phyloP scores from a whole-genome alignment of 2,113 vertebrate species.

The Crypturellus undulatus region DNA sequence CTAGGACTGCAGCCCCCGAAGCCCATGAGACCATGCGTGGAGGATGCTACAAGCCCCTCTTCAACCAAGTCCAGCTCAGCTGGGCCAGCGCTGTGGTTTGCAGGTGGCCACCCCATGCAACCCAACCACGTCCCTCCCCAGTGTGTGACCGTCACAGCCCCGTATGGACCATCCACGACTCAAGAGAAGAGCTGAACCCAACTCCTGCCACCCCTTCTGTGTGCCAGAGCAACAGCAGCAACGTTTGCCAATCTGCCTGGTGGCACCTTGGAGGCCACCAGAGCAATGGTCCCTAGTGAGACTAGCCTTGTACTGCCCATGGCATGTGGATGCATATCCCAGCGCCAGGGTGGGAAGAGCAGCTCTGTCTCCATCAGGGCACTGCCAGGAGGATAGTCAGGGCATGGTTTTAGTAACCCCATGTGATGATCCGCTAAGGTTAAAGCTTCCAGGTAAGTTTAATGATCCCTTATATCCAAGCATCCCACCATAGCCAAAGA shows the following conservation, averaged over 20 bases:
- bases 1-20: background rate
- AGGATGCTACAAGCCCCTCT: accelerated
- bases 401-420: background rate
- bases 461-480: too few relatives aligned
- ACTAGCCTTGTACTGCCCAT: background rate
- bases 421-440: accelerated
- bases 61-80: too few relatives aligned
- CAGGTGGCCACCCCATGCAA: background rate
- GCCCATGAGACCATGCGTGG: accelerated
- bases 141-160: background rate
- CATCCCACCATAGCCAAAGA: background rate
- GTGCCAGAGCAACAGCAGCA: background rate
- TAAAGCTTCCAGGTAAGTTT: background rate
- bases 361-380: background rate
- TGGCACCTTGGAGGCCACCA: background rate
- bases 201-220: background rate
- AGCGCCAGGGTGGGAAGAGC: background rate
- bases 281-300: background rate
- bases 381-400: background rate
- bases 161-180: background rate
- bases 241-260: background rate
- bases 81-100: background rate
- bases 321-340: background rate
- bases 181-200: background rate
- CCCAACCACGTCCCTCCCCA: background rate